Evolutionary conservation across 2,888 invertebrate species (phyloP).

Genomic region (Nomada goodeniana): DNA sequence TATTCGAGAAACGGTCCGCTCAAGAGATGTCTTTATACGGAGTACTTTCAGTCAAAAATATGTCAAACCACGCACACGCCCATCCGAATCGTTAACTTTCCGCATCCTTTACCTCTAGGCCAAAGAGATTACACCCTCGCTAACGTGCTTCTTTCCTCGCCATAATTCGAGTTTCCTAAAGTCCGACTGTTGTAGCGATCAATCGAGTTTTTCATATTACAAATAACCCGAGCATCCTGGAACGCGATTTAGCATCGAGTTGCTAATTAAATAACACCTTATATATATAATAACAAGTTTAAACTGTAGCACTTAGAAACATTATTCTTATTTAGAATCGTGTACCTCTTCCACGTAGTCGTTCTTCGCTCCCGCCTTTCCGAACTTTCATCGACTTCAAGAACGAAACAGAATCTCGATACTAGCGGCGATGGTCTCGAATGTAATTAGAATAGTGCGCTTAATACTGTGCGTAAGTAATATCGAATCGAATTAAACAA

Average conservation of each 20-base stretch:
- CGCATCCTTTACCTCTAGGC: constrained; percentile 69
- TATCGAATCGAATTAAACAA: constrained; percentile 41
- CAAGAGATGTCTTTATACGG: constrained; percentile 71
- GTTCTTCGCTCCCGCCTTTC: constrained; percentile 28
- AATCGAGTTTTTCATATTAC: constrained; percentile 40
- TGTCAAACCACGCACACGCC: constrained; percentile 66
- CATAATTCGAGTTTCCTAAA: constrained; percentile 48
- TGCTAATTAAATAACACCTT: constrained; percentile 81
- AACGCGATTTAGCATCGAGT: constrained; percentile 70
- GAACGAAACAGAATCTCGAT: constrained; percentile 42
- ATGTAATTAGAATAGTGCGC: constrained; percentile 50
- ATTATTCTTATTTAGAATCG: constrained; percentile 83
- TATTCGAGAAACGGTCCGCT: constrained; percentile 47
- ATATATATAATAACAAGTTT: constrained; percentile 84
- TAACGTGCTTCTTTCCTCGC: constrained; percentile 6
- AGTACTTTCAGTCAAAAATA: constrained; percentile 77
- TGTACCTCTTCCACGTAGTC: constrained; percentile 67
- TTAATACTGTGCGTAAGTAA: constrained; percentile 70
- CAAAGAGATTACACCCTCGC: constrained; percentile 69
- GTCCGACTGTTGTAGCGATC: constrained; percentile 41
- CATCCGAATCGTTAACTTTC: constrained; percentile 39
- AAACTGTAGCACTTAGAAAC: constrained; percentile 83
- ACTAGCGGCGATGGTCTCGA: constrained; percentile 40
- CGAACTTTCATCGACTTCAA: constrained; percentile 32
- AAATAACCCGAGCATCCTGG: constrained; percentile 55